These are phyloP conservation scores for Craterocephalus amniculus DNA, from an alignment of 2,797 vertebrate genomes.

Conservation along the genomic window DNA sequence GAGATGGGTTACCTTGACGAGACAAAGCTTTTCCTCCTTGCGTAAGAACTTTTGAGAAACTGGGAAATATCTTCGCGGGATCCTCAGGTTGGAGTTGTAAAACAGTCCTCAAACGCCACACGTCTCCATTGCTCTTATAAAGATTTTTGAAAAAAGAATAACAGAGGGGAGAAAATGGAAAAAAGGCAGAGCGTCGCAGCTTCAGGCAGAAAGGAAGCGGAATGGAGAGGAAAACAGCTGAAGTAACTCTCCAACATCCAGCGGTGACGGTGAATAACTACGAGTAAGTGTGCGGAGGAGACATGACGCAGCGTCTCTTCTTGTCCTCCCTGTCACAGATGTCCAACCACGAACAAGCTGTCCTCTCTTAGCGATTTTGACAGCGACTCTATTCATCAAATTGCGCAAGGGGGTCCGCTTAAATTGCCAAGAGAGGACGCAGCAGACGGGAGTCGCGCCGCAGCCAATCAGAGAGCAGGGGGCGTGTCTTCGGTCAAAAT, in stretches of 20 bases:
- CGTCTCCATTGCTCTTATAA: slow-evolving; percentile 44
- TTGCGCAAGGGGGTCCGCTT: slow-evolving; percentile 71
- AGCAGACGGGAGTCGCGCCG: slow-evolving; percentile 22
- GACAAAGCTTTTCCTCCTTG: slow-evolving; percentile 34
- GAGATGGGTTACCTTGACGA: slow-evolving; percentile 59
- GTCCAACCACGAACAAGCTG: slow-evolving; percentile 14
- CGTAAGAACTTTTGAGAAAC: slow-evolving; percentile 39
- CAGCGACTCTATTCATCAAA: slow-evolving; percentile 70
- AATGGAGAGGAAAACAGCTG: slow-evolving; percentile 32
- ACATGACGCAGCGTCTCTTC: slow-evolving; percentile 42
- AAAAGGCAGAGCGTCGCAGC: slow-evolving; percentile 8
- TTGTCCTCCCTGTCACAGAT: slow-evolving; percentile 11
- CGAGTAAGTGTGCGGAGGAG: neutral
- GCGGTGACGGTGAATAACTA: slow-evolving; percentile 11
- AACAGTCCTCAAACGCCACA: slow-evolving; percentile 24
- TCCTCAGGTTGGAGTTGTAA: slow-evolving; percentile 1
- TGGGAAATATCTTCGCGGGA: slow-evolving; percentile 8
- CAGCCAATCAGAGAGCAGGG: slow-evolving; percentile 68
- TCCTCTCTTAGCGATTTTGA: slow-evolving; percentile 39
- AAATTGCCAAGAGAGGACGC: slow-evolving; percentile 60
- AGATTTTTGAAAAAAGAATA: slow-evolving; percentile 2
- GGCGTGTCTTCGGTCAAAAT: slow-evolving; percentile 72
- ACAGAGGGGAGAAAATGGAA: neutral
- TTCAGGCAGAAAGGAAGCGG: neutral
- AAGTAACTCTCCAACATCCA: slow-evolving; percentile 48